Conservation (phyloP, 64 coral and sea anemone species). For the Cladopsammia gracilis region DNA sequence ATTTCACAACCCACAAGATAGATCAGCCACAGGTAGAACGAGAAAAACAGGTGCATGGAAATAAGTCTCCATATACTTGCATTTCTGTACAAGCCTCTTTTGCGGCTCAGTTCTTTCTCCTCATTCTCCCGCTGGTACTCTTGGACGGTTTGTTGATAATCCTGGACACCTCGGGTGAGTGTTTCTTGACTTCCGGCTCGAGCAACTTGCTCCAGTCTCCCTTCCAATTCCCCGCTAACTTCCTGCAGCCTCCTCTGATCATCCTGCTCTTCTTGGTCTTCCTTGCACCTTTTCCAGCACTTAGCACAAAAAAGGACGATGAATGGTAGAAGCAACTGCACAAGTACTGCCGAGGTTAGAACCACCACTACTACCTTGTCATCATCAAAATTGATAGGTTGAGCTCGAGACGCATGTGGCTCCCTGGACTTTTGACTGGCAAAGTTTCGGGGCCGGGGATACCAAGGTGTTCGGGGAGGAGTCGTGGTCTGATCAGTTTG, state of each 20-base stretch:
- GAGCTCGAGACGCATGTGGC: background rate
- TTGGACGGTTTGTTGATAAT: conserved; percentile 60
- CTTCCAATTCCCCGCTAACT: conserved; percentile 31
- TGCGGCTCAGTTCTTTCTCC: conserved; percentile 49
- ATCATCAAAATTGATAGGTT: conserved; percentile 64
- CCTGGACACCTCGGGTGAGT: conserved; percentile 52
- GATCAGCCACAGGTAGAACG: conserved; percentile 77
- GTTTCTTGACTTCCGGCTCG: conserved; percentile 67
- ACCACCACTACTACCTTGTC: conserved; percentile 28
- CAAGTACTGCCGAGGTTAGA: conserved; percentile 17
- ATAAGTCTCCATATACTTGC: conserved; percentile 46
- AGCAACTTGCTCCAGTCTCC: conserved; percentile 49
- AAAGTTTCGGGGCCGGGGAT: too few species aligned
- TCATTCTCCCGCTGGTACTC: conserved; percentile 66
- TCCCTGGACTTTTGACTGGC: background rate
- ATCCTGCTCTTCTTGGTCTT: conserved; percentile 7
- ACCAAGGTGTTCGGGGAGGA: background rate
- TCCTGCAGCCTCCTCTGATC: conserved; percentile 40
- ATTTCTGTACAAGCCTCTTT: conserved; percentile 51
- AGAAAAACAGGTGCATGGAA: conserved; percentile 82
- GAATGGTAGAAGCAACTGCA: conserved; percentile 78
- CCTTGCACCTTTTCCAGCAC: conserved; percentile 55
- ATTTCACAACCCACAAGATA: conserved; percentile 69
- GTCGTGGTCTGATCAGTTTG: too few species aligned
- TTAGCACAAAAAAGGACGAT: conserved; percentile 48